Conservation (phyloP, 2,888 invertebrate species). For the Eupithecia insigniata region DNA sequence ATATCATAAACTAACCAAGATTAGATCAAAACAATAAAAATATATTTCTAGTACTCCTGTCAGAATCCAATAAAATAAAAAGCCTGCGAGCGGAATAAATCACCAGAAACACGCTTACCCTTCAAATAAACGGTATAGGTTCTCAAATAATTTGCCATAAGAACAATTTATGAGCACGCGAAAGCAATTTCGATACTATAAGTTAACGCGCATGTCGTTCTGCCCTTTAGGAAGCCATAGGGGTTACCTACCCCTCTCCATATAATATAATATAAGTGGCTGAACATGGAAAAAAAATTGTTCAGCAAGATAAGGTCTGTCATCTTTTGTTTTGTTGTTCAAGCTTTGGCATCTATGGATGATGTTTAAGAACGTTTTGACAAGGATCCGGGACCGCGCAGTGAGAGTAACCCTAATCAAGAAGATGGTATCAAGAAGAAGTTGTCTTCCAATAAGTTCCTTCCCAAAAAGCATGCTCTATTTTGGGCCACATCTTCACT, state of each 20-base stretch:
- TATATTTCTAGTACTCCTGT: conserved; percentile 9
- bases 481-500: background rate
- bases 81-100: conserved; percentile 45
- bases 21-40: conserved; percentile 11
- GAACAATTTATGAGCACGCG: conserved; percentile 67
- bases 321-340: background rate
- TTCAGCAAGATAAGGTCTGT: background rate
- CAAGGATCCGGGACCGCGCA: no score
- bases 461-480: background rate
- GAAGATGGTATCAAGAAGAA: background rate
- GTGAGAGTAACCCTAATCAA: no score
- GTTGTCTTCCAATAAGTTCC: background rate
- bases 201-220: conserved; percentile 58
- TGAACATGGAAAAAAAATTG: background rate
- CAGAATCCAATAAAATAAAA: conserved; percentile 33
- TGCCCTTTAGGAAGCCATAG: conserved; percentile 56
- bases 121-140: conserved; percentile 57
- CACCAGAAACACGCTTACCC: conserved; percentile 50
- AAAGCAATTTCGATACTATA: conserved; percentile 62
- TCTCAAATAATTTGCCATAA: conserved; percentile 64
- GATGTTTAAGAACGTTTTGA: no score
- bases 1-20: background rate
- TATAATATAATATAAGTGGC: conserved; percentile 1
- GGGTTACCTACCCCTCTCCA: conserved; percentile 11
- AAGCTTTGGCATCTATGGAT: no score